These are phyloP conservation scores for Subanguina moxae DNA, from an alignment of 1,140 invertebrate species.

Conservation along the genomic window DNA sequence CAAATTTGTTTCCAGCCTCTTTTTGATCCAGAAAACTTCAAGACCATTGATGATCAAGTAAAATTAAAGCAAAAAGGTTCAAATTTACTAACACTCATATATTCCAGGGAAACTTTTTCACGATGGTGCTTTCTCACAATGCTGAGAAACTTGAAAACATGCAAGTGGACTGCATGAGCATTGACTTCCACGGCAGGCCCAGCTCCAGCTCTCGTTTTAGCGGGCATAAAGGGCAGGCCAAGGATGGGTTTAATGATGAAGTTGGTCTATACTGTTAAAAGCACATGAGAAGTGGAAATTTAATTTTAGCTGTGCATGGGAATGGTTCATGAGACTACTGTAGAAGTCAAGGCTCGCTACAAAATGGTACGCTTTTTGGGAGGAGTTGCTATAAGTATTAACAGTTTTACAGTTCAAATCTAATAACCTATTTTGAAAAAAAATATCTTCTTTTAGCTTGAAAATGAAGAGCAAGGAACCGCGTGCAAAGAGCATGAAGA, in stretches of 20 bases:
- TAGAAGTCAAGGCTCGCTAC: constrained; percentile 56
- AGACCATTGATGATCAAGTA: constrained; percentile 53
- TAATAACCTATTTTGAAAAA: too few species aligned
- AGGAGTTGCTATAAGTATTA: too few species aligned
- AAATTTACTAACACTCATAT: background rate
- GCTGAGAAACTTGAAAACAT: constrained; percentile 51
- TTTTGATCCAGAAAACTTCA: constrained; percentile 51
- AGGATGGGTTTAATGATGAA: constrained; percentile 57
- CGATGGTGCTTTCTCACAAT: constrained; percentile 53
- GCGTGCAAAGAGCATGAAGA: constrained; percentile 49
- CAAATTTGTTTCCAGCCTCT: constrained; percentile 57
- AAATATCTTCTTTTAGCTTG: constrained; percentile 24
- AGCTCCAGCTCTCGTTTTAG: constrained; percentile 54
- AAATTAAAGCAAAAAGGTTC: background rate
- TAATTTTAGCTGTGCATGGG: constrained; percentile 53
- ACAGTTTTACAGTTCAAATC: too few species aligned
- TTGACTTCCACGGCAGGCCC: constrained; percentile 58
- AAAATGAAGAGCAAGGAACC: constrained; percentile 57
- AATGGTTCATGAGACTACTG: constrained; percentile 50
- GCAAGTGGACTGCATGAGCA: constrained; percentile 44
- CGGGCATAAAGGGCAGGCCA: constrained; percentile 54
- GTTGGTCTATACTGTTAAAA: constrained; percentile 22
- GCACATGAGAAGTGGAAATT: too few species aligned
- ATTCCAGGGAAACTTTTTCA: constrained; percentile 49
- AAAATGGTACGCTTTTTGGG: constrained; percentile 40